These are phyloP conservation scores for Rana temporaria DNA, from an alignment of 2,113 vertebrate species.

Conservation along the genomic window DNA sequence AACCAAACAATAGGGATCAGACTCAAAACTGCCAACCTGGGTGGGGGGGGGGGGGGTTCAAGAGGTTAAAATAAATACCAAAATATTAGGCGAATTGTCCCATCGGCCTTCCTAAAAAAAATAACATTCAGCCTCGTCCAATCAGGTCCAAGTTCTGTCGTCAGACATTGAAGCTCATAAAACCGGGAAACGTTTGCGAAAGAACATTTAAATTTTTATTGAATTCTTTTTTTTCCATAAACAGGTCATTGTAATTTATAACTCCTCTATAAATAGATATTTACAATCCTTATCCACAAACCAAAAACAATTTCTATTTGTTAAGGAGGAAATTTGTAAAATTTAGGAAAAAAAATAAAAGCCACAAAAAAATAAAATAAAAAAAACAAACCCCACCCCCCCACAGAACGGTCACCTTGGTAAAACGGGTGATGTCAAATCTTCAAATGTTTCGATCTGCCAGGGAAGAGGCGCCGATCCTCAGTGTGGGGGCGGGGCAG, in stretches of 20 bases:
- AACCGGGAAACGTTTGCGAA: neutral
- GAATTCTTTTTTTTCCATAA: constrained; percentile 1
- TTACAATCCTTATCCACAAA: neutral
- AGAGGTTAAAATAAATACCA: too few relatives aligned
- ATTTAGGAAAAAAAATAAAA: neutral
- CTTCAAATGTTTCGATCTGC: neutral
- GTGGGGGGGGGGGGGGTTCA: too few relatives aligned
- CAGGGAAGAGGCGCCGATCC: neutral
- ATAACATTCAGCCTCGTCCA: too few relatives aligned
- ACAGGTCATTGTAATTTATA: neutral
- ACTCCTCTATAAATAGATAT: constrained; percentile 20
- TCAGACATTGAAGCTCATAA: neutral
- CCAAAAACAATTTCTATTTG: neutral
- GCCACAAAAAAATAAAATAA: neutral
- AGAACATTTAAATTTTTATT: neutral
- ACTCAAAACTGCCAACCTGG: too few relatives aligned
- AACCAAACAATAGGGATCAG: too few relatives aligned
- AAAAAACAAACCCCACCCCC: too few relatives aligned
- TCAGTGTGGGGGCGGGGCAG: neutral
- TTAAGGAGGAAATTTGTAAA: neutral
- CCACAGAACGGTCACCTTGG: too few relatives aligned
- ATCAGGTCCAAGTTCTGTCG: too few relatives aligned
- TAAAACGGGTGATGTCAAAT: neutral
- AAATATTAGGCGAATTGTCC: too few relatives aligned
- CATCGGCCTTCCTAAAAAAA: too few relatives aligned